Conservation (phyloP, 2,888 invertebrate genomes). For the Allygus modestus region DNA sequence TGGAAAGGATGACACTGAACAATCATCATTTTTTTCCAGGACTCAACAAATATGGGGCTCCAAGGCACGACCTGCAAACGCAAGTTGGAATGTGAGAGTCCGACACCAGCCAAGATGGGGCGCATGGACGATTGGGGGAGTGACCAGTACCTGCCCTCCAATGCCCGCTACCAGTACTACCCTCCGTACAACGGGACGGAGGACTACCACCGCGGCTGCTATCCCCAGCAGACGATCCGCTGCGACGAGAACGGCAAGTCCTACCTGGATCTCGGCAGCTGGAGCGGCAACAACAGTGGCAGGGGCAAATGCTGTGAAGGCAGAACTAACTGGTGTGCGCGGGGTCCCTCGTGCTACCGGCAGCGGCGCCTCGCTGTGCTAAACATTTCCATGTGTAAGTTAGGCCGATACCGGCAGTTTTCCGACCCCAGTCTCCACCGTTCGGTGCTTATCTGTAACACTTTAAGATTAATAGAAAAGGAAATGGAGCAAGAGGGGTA, state of each 20-base stretch:
- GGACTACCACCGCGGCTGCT: slow-evolving; percentile 56
- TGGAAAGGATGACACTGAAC: too few species aligned
- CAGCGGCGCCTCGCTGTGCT: slow-evolving; percentile 92
- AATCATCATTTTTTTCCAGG: slow-evolving; percentile 62
- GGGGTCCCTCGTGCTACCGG: slow-evolving; percentile 87
- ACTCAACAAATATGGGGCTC: slow-evolving; percentile 66
- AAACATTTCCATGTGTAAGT: slow-evolving; percentile 94
- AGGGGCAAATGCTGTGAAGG: slow-evolving; percentile 83
- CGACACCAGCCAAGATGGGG: slow-evolving; percentile 61
- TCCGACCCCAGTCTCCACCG: slow-evolving; percentile 93
- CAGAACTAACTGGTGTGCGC: slow-evolving; percentile 85
- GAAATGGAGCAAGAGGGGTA: slow-evolving; percentile 85
- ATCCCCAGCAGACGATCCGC: slow-evolving; percentile 87
- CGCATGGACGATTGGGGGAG: slow-evolving; percentile 60
- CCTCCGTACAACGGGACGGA: slow-evolving; percentile 40
- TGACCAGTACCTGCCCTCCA: slow-evolving; percentile 57
- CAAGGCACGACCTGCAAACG: slow-evolving; percentile 72
- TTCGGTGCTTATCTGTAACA: slow-evolving; percentile 96
- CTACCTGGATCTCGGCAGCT: slow-evolving; percentile 90
- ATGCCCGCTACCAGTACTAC: slow-evolving; percentile 59
- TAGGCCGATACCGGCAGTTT: slow-evolving; percentile 91
- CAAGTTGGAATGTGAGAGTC: slow-evolving; percentile 70
- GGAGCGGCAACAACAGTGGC: slow-evolving; percentile 70
- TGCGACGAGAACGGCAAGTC: slow-evolving; percentile 94
- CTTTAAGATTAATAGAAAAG: slow-evolving; percentile 90